Conservation (phyloP, 2,113 vertebrate species). For the Marmota monax region DNA sequence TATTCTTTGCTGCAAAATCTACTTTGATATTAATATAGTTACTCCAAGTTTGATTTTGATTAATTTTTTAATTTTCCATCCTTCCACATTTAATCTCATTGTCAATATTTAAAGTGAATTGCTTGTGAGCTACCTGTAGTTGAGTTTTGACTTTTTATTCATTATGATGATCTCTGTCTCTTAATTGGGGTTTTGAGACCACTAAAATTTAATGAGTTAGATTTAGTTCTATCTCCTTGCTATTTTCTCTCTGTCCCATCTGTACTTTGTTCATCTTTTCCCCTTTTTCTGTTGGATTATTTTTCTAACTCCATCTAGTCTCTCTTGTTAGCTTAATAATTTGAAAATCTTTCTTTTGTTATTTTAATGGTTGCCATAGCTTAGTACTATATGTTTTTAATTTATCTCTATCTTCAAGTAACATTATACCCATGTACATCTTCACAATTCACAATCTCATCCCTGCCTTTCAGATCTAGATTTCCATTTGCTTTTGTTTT, state of each 20-base stretch:
- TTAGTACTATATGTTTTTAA: neutral
- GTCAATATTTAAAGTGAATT: neutral
- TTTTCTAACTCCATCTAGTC: neutral
- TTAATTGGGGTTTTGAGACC: neutral
- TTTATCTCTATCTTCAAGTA: neutral
- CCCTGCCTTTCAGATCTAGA: neutral
- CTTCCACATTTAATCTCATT: neutral
- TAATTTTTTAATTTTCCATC: neutral
- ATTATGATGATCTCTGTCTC: neutral
- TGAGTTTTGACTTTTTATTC: neutral
- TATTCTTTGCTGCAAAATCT: neutral
- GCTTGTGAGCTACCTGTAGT: neutral
- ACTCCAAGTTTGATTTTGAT: neutral
- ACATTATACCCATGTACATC: neutral
- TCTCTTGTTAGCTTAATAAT: neutral
- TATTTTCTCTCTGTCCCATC: neutral
- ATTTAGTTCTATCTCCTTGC: neutral
- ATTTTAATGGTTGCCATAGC: neutral
- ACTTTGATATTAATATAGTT: neutral
- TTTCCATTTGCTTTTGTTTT: conserved; percentile 10
- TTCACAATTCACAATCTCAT: neutral
- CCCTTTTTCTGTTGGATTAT: neutral
- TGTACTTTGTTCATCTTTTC: neutral
- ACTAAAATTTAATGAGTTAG: neutral
- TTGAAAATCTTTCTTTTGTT: neutral